Base-by-base conservation (phyloP, 2,797 vertebrate genomes). In the Triplophysa bombifrons region DNA sequence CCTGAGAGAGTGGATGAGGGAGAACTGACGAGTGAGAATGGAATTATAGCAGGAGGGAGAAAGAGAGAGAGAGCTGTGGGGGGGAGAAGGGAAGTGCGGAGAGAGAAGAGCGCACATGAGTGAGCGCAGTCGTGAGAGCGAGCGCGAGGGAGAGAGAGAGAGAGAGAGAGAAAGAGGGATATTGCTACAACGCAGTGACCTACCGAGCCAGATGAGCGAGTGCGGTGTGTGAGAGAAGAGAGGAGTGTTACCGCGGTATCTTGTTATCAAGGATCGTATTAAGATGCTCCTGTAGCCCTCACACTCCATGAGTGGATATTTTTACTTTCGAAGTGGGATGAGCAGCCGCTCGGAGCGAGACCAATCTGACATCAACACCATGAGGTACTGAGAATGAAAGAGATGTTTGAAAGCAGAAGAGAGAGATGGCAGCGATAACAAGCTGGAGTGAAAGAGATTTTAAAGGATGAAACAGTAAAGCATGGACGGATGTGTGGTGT, bases 1-100 rank as follows among this genome's bases (percentile, higher is more conserved):
- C 85, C 79, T 82, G 51, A 71, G 78, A 83, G 82, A 87, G 78
- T 84, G 80, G 74, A 85, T 84, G 82, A 63, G 79, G 67, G 44
- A 61, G 68, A 85, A 83, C 78, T 50, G 82, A 83, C 75, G 82
- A 82, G 72, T 74, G 76, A 80, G 82, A 84, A 86, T 82, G 81
- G 85, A 86, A 72, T 74, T 80, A 74, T 61, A 81, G 78, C 41
- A 19, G 58, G 63, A 44, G 50, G 67, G 60, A 66, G 19, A 72
- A 34, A 82, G 80, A 73, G 66, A 80, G 60, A 65, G 77, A 67
- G 76, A 56, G 20, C 17, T 12, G 70, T 56, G 25, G 51, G 60
- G 51, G 51, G 58, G 64, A 65, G 38, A 66, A 60, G 41, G 27
- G n/a, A 38, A 74, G 72, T 75, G 51, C 16, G 44, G 53, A 17